A percentile compares a stretch with the other conserved stretches of the same genome.
Conservation (phyloP, 2,113 vertebrate species). For the Ginglymostoma cirratum region DNA sequence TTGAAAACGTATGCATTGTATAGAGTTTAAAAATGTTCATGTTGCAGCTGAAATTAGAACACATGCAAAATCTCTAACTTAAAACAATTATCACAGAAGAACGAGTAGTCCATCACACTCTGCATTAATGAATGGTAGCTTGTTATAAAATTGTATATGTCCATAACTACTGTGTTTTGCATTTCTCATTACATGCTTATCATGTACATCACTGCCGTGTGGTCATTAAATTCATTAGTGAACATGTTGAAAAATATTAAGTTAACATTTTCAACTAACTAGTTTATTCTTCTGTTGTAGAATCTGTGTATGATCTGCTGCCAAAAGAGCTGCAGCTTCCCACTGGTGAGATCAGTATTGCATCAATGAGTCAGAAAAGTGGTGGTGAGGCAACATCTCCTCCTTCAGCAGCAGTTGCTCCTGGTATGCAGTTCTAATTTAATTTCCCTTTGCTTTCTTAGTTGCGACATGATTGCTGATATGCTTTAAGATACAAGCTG, state of each 20-base stretch:
- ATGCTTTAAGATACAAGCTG: background rate
- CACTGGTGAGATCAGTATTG: constrained; percentile 68
- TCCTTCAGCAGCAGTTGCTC: constrained; percentile 75
- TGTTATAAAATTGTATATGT: background rate
- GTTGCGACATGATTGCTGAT: constrained; percentile 20
- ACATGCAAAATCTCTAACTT: background rate
- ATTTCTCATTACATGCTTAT: background rate
- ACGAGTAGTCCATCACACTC: background rate
- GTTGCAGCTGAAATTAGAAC: background rate
- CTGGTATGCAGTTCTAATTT: constrained; percentile 73
- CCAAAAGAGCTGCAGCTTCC: constrained; percentile 87
- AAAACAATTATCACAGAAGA: background rate
- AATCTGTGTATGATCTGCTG: constrained; percentile 95
- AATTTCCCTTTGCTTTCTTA: constrained; percentile 41
- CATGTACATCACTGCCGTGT: background rate
- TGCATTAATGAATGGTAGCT: background rate
- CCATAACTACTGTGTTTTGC: background rate
- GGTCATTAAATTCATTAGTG: background rate
- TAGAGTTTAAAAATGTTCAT: background rate
- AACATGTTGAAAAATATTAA: background rate
- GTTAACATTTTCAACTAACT: background rate
- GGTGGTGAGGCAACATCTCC: constrained; percentile 87
- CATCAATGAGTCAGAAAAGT: constrained; percentile 94
- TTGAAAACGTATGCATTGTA: too few species aligned
- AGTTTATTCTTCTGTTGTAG: constrained; percentile 51